A percentile compares a stretch with the other conserved stretches of the same genome.
These are phyloP conservation scores for Pogonocherus hispidulus DNA, from an alignment of 2,888 invertebrate species.

Conservation along the genomic window DNA sequence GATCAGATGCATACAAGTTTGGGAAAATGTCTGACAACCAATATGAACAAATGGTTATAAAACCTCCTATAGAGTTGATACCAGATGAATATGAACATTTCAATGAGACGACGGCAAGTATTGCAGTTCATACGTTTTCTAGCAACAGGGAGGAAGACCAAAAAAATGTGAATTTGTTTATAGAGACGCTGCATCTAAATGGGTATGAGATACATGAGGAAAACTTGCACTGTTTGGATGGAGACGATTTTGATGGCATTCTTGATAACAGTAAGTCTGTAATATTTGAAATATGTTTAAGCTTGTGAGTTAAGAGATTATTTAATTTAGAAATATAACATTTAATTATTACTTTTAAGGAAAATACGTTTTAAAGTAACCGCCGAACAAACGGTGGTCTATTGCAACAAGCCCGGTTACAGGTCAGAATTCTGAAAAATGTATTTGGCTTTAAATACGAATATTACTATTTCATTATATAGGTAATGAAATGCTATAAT, in stretches of 20 bases:
- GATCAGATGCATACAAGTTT: not conserved
- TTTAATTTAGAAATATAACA: no score
- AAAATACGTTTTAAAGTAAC: no score
- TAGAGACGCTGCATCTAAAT: slow-evolving; percentile 41
- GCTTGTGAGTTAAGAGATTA: no score
- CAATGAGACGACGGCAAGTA: slow-evolving; percentile 30
- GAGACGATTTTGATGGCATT: slow-evolving; percentile 39
- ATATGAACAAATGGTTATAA: slow-evolving; percentile 56
- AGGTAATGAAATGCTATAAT: no score
- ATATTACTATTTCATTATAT: no score
- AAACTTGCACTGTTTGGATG: slow-evolving; percentile 45
- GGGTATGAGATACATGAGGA: slow-evolving; percentile 45
- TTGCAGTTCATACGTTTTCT: slow-evolving; percentile 48
- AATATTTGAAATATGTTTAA: no score
- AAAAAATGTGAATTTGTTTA: slow-evolving; percentile 43
- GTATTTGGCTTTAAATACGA: no score
- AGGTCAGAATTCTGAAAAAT: no score
- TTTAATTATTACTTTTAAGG: no score
- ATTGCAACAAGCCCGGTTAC: no score
- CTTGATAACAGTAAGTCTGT: slow-evolving; percentile 51
- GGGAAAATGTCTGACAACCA: not conserved
- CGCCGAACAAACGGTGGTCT: no score
- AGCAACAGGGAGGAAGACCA: slow-evolving; percentile 34
- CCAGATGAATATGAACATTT: slow-evolving; percentile 62
- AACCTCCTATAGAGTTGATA: slow-evolving; percentile 63